Base-by-base conservation (phyloP, 2,888 invertebrate species). In the Lycia hirtaria region DNA sequence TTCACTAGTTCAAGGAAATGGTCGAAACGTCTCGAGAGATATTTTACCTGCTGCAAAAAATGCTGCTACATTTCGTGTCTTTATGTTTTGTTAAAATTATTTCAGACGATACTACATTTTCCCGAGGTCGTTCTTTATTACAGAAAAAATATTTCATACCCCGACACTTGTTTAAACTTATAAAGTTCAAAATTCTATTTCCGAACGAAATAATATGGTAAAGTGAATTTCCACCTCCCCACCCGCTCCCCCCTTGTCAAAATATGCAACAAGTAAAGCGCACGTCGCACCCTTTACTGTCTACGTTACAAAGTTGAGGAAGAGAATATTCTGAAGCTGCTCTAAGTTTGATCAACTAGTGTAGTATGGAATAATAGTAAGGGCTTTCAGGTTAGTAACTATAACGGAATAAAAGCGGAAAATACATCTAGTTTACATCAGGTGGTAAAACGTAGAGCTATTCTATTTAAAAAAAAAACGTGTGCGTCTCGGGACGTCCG, bases 201-300 rank as follows among this genome's bases (percentile, higher is more conserved):
- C 35, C 6, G 7, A 17, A 43, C 26, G 37, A 24, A 24, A 33
- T 35, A 26, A 35, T 35, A 24, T 33, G n/a, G 7, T 26, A 26
- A 24, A 47, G 24, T 47, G 47, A 47, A 35, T 43, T 26, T 17
- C 30, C 12, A 6, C 44, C 12, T n/a, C 4, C 1, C 28, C 43
- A 17, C 30, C n/a, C 24, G 1, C 24, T 24, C 24, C 3, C 17
- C 20, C 12, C 22, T 7, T 19, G 24, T 52, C 33, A 52, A 26
- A 43, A 33, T 50, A 63, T 49, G 57, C 57, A 64, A 64, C 64
- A 64, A 64, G 61, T 64, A 44, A 40, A 40, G 55, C 51, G 37
- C 49, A 33, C 55, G 43, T 55, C 59, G 44, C 40, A 19, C 48
- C 9, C 41, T 22, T 44, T 32, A 50, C 26, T 40, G 45, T 49